Conservation (phyloP, 2,113 vertebrate genomes). For the Hucho hucho region DNA sequence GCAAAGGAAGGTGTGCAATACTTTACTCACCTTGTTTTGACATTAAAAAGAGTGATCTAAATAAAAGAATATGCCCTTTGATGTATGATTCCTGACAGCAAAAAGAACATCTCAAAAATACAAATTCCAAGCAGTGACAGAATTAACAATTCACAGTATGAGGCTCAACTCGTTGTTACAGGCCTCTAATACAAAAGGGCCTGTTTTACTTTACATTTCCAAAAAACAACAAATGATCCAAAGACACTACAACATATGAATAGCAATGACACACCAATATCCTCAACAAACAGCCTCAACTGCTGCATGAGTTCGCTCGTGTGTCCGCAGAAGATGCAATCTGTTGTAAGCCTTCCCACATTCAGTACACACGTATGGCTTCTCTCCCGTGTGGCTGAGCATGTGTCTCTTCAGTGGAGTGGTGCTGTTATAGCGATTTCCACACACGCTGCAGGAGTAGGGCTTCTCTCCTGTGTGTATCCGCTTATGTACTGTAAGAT, state of each 20-base stretch:
- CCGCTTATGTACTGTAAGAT: conserved; percentile 30
- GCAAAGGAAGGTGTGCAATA: no score
- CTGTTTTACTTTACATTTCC: no score
- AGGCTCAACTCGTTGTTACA: no score
- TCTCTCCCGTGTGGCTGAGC: conserved; percentile 37
- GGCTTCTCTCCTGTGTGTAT: conserved; percentile 44
- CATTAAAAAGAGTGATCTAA: no score
- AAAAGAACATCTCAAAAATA: no score
- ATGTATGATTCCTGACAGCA: no score
- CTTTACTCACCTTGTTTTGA: no score
- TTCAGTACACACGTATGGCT: no score
- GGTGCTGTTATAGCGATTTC: conserved; percentile 28
- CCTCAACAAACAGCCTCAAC: not conserved
- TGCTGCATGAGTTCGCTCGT: conserved; percentile 13
- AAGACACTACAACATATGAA: not conserved
- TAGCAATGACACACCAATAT: not conserved
- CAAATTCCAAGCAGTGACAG: no score
- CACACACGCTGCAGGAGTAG: conserved; percentile 33
- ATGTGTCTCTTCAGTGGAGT: conserved; percentile 36
- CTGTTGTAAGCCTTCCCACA: conserved; percentile 39
- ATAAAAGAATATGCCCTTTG: no score
- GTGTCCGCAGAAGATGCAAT: conserved; percentile 13
- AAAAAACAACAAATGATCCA: not conserved
- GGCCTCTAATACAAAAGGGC: no score
- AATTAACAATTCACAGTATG: no score